Evolutionary conservation across 2,797 vertebrate species (phyloP).

Genomic region (Sebastes matsubarae): DNA sequence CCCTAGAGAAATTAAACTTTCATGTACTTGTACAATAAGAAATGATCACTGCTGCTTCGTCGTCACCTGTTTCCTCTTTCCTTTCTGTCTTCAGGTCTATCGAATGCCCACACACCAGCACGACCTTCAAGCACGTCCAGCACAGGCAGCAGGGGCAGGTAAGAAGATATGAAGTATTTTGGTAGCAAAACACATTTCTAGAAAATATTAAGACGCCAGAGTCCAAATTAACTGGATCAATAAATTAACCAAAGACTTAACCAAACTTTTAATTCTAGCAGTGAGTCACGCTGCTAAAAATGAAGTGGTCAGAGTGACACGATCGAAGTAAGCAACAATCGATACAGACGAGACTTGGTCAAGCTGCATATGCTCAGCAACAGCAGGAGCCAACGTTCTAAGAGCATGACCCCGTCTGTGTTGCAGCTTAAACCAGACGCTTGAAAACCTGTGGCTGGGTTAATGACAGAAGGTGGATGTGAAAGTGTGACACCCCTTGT

Average conservation of each 20-base stretch:
- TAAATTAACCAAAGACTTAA: neutral
- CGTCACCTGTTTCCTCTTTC: neutral
- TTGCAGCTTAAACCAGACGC: neutral
- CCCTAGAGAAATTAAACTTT: neutral
- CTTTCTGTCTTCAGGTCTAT: conserved; percentile 84
- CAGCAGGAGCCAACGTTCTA: neutral
- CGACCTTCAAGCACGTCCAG: conserved; percentile 98
- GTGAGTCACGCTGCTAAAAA: neutral
- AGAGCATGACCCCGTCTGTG: neutral
- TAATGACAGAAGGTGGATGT: neutral
- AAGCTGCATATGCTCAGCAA: neutral
- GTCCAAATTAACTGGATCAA: neutral
- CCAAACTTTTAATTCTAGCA: neutral
- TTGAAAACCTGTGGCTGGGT: neutral
- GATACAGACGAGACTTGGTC: neutral
- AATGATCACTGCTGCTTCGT: neutral
- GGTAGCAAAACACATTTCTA: neutral
- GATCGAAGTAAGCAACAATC: neutral
- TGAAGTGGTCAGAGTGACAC: neutral
- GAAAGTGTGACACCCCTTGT: neutral
- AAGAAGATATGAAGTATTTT: conserved; percentile 45
- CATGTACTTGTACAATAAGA: neutral
- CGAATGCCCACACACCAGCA: conserved; percentile 94
- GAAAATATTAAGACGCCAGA: neutral
- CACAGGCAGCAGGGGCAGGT: conserved; percentile 98